Evolutionary conservation across 1,140 invertebrate genomes (phyloP).

Genomic region (Anoplolepis gracilipes): DNA sequence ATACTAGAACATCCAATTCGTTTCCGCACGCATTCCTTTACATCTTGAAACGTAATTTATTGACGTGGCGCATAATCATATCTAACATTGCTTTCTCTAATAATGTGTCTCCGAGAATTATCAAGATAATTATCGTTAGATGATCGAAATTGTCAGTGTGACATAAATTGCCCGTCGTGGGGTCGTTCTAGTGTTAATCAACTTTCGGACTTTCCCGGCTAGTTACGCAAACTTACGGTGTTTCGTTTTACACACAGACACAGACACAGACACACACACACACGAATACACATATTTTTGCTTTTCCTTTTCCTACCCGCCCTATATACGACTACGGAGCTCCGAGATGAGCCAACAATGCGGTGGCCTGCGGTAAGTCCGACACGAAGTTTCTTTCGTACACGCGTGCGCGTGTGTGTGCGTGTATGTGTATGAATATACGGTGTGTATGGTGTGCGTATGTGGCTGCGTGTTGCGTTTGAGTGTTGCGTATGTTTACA

Average conservation of each 20-base stretch:
- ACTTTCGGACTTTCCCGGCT: not conserved
- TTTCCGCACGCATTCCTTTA: not conserved
- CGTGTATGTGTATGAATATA: no score
- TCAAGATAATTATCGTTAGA: constrained; percentile 19
- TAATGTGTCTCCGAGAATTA: not conserved
- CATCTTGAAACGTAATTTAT: constrained; percentile 1
- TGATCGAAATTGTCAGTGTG: not conserved
- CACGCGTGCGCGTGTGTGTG: constrained; percentile 14
- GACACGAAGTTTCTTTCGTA: constrained; percentile 54
- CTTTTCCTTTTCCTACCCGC: not conserved
- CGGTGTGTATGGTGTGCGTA: not conserved
- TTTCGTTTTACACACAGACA: not conserved
- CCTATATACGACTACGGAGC: constrained; percentile 34
- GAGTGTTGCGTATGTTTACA: constrained; percentile 14
- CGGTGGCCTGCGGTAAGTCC: constrained; percentile 47
- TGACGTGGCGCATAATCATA: not conserved
- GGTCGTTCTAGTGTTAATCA: constrained; percentile 30
- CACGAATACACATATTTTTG: no score
- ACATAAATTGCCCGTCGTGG: not conserved
- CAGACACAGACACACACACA: not conserved
- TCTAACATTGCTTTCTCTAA: constrained; percentile 3
- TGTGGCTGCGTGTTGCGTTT: not conserved
- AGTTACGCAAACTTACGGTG: not conserved
- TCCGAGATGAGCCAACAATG: constrained; percentile 59
- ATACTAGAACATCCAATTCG: constrained; percentile 21